Evolutionary conservation across 2,797 vertebrate species (phyloP), one percentile per base, ranked within the genome.

Genomic region (Labroides dimidiatus): DNA sequence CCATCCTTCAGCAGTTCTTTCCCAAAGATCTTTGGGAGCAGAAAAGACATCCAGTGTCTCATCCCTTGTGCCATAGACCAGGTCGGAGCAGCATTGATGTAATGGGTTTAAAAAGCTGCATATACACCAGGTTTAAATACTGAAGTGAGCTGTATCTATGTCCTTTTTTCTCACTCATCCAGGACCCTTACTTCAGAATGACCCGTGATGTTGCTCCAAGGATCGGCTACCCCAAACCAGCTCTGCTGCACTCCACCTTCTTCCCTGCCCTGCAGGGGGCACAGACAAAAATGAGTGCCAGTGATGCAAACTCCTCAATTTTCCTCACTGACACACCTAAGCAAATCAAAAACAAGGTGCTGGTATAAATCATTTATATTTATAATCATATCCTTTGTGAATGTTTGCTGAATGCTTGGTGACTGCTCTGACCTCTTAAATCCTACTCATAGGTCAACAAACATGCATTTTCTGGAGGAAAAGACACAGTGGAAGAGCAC

Each of bases 101-200:
- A n/a, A 43, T 17, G 47, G 0, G 1, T 37, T 33, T 19, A 27
- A 7, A 47, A 56, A 1, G 20, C 12, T 36, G 12, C 19, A 51
- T 21, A 42, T 14, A 10, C 3, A 42, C 10, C 6, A n/a, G 0
- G 1, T 1, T 64, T 5, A 6, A n/a, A 19, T 30, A 55, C 57
- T 33, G 53, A 37, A 23, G 9, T 50, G 8, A 49, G 1, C 10
- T 6, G 5, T 30, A 11, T 56, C 20, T 30, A 8, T 37, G 45
- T 71, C 42, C 6, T 48, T 45, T 48, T 45, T 10, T 45, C 21
- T 72, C 20, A 0, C 42, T 42, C 69, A 4, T 47, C 50, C 69
- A 99, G 98, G 98, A 99, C 39, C 98, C 98, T 0, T 99, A 99
- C 87, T 99, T 99, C 87, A 94, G 98, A 68, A 99, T 99, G 98